A percentile compares a stretch with the other conserved stretches of the same genome.
Evolutionary conservation across 2,113 vertebrate species (phyloP).

Genomic region (Onychostruthus taczanowskii): DNA sequence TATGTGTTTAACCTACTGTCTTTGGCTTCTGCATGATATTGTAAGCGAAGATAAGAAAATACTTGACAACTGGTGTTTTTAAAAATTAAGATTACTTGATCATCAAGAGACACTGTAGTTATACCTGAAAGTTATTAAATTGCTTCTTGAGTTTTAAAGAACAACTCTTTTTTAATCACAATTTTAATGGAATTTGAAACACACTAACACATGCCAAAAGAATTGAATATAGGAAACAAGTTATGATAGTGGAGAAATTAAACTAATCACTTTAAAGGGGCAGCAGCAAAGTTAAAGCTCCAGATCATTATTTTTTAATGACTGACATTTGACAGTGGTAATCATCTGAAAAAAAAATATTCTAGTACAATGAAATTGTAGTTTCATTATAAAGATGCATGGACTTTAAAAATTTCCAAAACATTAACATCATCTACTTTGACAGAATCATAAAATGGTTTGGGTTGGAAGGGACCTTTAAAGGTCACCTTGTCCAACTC

Average conservation of each 20-base stretch:
- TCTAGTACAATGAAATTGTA: background rate
- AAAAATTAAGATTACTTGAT: slow-evolving; percentile 2
- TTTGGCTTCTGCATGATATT: background rate
- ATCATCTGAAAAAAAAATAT: background rate
- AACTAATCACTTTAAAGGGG: background rate
- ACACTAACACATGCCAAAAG: background rate
- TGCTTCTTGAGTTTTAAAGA: slow-evolving; percentile 16
- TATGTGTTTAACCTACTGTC: background rate
- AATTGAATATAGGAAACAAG: slow-evolving; percentile 18
- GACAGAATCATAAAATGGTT: background rate
- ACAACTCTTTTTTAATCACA: background rate
- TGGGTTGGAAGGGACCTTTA: background rate
- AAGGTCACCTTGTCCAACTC: background rate
- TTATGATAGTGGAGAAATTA: background rate
- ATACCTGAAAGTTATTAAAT: background rate
- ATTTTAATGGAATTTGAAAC: slow-evolving; percentile 6
- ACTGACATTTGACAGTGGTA: background rate
- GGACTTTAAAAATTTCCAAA: background rate
- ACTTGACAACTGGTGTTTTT: background rate
- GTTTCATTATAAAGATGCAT: background rate
- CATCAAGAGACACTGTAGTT: background rate
- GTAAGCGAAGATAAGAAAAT: slow-evolving; percentile 7
- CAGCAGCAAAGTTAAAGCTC: background rate
- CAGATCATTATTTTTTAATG: background rate
- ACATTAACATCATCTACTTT: background rate